These are phyloP conservation scores for Autographa gamma DNA, from an alignment of 2,888 invertebrate genomes.

Conservation along the genomic window DNA sequence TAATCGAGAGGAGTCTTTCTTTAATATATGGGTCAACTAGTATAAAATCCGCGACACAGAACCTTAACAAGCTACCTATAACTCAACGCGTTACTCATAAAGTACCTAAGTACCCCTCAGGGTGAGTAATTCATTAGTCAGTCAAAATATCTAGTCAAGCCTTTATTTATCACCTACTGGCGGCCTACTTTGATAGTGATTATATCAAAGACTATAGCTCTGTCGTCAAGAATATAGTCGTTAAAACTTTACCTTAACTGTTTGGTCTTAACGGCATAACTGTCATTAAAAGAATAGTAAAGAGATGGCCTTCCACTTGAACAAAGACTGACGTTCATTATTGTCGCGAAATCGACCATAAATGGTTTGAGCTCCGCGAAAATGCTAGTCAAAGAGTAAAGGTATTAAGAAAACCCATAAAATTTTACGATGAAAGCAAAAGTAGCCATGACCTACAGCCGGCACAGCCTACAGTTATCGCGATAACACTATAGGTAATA, in stretches of 20 bases:
- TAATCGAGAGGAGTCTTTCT: too few species aligned
- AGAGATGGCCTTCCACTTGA: not conserved
- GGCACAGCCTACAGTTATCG: constrained; percentile 12
- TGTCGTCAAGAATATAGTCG: not conserved
- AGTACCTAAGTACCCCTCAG: not conserved
- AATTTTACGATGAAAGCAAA: constrained; percentile 34
- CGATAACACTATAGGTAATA: constrained; percentile 16
- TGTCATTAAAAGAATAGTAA: too few species aligned
- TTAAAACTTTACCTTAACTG: not conserved
- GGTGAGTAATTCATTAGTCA: constrained; percentile 31
- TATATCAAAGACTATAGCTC: not conserved
- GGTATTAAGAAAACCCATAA: constrained; percentile 5
- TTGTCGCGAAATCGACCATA: not conserved
- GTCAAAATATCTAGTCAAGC: constrained; percentile 20
- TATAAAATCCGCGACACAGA: too few species aligned
- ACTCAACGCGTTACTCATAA: not conserved
- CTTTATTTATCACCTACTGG: constrained; percentile 42
- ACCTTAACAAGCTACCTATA: too few species aligned
- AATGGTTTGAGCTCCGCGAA: not conserved
- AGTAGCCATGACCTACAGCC: constrained; percentile 37
- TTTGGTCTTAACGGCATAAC: too few species aligned
- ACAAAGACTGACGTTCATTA: not conserved
- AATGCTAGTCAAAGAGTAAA: not conserved
- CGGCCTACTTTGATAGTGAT: constrained; percentile 10
- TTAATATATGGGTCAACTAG: too few species aligned